A percentile compares a stretch with the other conserved stretches of the same genome.
Evolutionary conservation across 2,888 invertebrate species (phyloP).

Genomic region (Ophion slaviceki): DNA sequence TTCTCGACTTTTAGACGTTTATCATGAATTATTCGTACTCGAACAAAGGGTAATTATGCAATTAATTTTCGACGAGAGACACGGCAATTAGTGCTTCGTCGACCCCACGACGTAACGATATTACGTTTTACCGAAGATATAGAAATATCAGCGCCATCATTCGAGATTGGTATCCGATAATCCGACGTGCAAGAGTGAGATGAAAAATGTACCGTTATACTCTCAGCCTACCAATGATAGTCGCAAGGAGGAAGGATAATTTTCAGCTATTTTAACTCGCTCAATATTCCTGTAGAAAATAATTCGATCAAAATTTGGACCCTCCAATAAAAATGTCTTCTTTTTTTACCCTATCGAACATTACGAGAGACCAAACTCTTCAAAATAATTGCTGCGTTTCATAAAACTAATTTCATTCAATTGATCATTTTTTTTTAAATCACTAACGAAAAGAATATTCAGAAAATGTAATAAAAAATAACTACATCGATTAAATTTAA

Average conservation of each 20-base stretch:
- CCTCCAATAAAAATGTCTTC: not conserved
- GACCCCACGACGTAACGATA: not conserved
- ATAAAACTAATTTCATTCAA: no score
- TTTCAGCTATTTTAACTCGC: slow-evolving; percentile 10
- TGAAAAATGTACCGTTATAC: slow-evolving; percentile 46
- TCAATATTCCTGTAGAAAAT: slow-evolving; percentile 22
- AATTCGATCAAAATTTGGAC: not conserved
- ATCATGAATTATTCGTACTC: no score
- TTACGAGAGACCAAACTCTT: no score
- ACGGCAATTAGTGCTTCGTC: no score
- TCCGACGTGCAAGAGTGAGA: slow-evolving; percentile 33
- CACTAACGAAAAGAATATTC: no score
- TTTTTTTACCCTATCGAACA: no score
- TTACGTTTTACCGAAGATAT: not conserved
- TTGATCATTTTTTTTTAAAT: no score
- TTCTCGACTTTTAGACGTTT: no score
- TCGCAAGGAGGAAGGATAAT: slow-evolving; percentile 31
- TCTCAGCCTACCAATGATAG: slow-evolving; percentile 28
- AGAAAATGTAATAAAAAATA: no score
- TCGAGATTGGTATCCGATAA: slow-evolving; percentile 21
- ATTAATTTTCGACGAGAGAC: not conserved
- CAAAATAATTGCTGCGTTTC: no score
- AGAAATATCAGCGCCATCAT: slow-evolving; percentile 26
- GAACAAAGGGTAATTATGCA: not conserved
- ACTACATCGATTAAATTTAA: no score